Base-by-base conservation (phyloP, 1,140 invertebrate species). In the Subanguina moxae region DNA sequence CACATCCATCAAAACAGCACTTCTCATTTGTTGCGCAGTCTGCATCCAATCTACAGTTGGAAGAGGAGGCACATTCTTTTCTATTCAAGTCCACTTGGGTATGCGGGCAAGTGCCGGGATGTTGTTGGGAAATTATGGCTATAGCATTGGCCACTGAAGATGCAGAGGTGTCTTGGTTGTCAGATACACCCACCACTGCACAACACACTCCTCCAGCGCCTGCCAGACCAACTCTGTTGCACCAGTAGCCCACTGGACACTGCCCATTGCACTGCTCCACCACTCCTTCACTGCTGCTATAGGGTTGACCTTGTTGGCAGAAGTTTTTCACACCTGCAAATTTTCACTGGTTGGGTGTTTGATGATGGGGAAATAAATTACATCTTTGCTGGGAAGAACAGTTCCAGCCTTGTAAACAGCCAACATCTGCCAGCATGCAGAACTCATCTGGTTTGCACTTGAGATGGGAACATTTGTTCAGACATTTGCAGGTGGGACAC, bases 1-100 rank as follows among this genome's bases (percentile, higher is more conserved):
- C 75, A 46, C 75, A 78, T 43, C 68, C 75, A 67, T 78, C 77
- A 65, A 73, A 78, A 56, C 76, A 78, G 62, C 76, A 78, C 46
- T 77, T 77, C 32, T 69, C 57, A 30, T 70, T 28, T 8, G 38
- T 19, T 23, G 27, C 28, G 57, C 67, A 61, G 3, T 61, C 5
- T n/a, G 5, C 28, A 30, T 56, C 62, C 28, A 32, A 32, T 43
- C 25, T 62, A 38, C 25, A 46, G 52, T 15, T 57, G 17, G 7
- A 59, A 67, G 13, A 61, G 27, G 11, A 48, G 62, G 45, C 19
- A 45, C 42, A 45, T 5, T 38, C 42, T 17, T 61, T 45, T 17
- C 15, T 19, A 15, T 61, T 61, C 19, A 61, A 19, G 58, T 45
- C 58, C 15, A 78, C 15, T 23, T 32, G 45, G 15, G 30, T 5